Base-by-base conservation (phyloP, 2,888 invertebrate genomes). In the Trichopria drosophilae region DNA sequence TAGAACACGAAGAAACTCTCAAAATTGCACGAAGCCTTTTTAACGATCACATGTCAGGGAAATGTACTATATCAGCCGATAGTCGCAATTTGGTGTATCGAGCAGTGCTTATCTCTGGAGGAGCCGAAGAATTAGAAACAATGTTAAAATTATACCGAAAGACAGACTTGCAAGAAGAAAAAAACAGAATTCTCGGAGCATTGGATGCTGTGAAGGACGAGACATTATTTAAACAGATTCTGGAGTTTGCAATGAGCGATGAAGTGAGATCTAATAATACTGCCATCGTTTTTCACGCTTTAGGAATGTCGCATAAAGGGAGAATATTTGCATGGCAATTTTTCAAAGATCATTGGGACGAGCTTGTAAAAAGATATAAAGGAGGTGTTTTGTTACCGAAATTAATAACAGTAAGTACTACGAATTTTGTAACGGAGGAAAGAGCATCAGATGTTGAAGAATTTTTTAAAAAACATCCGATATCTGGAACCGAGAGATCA, bases 241-340 rank as follows among this genome's bases (percentile, higher is more conserved):
- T 92, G 20, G 81, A 89, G 51, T 92, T 92, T 74, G 85, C 90
- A 9, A 83, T 90, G 77, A 87, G 92, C 89, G 87, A 88, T 52
- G 90, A 95, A 75, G 95, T 96, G 2, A 82, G 94, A 39, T 84
- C 90, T 1, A 94, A 95, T 76, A 95, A 96, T 73, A 87, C 92
- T 0, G 87, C 93, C 31, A 92, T 90, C 73, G 91, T 93, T 10
- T 87, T 97, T 32, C 87, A 88, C 57, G 90, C 93, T 6, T 91
- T 93, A 15, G 89, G 91, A 0, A 82, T 87, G 64, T 87, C 87
- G 65, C 84, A 84, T 61, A 79, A 82, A 59, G 96, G 96, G 0
- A 84, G 94, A 20, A 85, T 92, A 60, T 77, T 93, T 62, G 89
- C 91, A 4, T 97, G 96, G 96, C 79, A 88, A 61, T 96, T 92